Evolutionary conservation across 2,888 invertebrate genomes (phyloP).

Genomic region (Drosophila anomelani): DNA sequence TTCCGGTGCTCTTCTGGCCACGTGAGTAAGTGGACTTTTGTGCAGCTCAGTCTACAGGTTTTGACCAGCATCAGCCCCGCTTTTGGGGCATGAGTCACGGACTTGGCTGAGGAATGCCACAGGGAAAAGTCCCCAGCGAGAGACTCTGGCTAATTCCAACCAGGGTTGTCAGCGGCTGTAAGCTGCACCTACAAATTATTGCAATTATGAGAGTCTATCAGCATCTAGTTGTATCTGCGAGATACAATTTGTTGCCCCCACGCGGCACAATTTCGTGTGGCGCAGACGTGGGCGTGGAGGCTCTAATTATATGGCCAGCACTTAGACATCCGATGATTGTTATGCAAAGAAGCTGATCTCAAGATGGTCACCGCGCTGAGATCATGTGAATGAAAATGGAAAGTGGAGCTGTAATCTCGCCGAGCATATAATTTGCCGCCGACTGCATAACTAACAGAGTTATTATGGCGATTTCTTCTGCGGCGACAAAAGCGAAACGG

Average conservation of each 20-base stretch:
- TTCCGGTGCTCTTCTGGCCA: slow-evolving; percentile 25
- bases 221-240: slow-evolving; percentile 57
- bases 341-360: slow-evolving; percentile 68
- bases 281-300: slow-evolving; percentile 35
- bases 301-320: slow-evolving; percentile 58
- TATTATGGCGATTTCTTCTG: slow-evolving; percentile 44
- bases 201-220: slow-evolving; percentile 41
- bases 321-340: slow-evolving; percentile 49
- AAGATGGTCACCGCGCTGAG: slow-evolving; percentile 27
- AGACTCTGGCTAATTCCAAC: slow-evolving; percentile 33
- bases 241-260: slow-evolving; percentile 58
- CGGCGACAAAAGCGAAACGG: slow-evolving; percentile 45
- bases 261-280: slow-evolving; percentile 52
- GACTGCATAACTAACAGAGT: slow-evolving; percentile 48
- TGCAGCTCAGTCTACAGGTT: slow-evolving; percentile 66
- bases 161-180: slow-evolving; percentile 49
- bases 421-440: slow-evolving; percentile 29
- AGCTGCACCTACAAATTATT: slow-evolving; percentile 53
- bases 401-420: slow-evolving; percentile 36
- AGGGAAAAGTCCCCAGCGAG: slow-evolving; percentile 34
- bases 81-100: slow-evolving; percentile 55
- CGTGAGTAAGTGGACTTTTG: slow-evolving; percentile 57
- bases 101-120: slow-evolving; percentile 60
- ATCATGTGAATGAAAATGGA: slow-evolving; percentile 54
- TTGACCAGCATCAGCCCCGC: slow-evolving; percentile 55